A percentile compares a stretch with the other conserved stretches of the same genome.
Evolutionary conservation across 2,888 invertebrate species (phyloP).

Genomic region (Lordiphosa fenestrarum): DNA sequence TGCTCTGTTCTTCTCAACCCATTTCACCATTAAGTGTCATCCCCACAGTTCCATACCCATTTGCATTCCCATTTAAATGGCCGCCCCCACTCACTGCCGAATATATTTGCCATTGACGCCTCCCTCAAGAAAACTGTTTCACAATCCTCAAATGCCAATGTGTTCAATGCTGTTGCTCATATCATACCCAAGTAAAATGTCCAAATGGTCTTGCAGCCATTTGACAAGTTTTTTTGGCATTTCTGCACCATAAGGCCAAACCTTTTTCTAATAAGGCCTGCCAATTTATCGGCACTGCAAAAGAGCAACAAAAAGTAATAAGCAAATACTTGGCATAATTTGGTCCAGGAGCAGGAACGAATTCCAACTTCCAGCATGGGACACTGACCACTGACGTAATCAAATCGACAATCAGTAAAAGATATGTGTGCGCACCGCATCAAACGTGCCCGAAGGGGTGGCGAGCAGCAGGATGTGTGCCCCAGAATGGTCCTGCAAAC

Average conservation of each 20-base stretch:
- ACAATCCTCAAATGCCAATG: conserved; percentile 37
- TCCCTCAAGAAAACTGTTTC: conserved; percentile 5
- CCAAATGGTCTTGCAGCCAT: conserved; percentile 28
- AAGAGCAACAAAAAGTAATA: conserved; percentile 52
- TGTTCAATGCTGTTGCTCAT: conserved; percentile 24
- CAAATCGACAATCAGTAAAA: conserved; percentile 67
- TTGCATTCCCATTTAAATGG: too few relatives aligned
- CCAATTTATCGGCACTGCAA: conserved; percentile 51
- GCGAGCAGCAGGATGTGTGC: conserved; percentile 2
- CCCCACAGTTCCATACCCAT: too few relatives aligned
- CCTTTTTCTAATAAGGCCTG: conserved; percentile 69
- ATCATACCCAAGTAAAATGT: conserved; percentile 26
- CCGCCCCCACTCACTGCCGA: too few relatives aligned
- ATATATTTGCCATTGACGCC: too few relatives aligned
- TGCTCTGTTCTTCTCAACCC: too few relatives aligned
- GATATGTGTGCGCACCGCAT: conserved; percentile 58
- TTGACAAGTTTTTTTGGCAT: conserved; percentile 54
- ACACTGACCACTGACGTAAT: conserved; percentile 66
- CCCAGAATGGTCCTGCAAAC: conserved; percentile 17
- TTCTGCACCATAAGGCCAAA: conserved; percentile 53
- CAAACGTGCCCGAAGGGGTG: conserved; percentile 55
- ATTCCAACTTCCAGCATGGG: conserved; percentile 40
- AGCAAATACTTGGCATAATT: conserved; percentile 74
- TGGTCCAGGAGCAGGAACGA: conserved; percentile 35
- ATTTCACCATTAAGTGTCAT: too few relatives aligned